These are phyloP conservation scores for Eulemur coronatus DNA, from an alignment of 2,797 vertebrate species.

Conservation along the genomic window DNA sequence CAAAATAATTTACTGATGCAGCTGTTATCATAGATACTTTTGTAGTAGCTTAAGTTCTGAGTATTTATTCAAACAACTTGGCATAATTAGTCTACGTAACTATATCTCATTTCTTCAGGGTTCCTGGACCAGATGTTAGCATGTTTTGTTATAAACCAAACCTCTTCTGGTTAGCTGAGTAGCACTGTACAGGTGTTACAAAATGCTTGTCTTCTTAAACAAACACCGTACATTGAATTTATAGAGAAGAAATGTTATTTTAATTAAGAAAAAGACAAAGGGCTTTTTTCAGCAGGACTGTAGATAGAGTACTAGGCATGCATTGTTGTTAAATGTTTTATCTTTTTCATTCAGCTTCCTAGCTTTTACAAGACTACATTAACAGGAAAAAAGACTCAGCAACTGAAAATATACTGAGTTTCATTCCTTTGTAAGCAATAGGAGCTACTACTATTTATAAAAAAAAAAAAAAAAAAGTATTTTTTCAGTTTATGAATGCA, in stretches of 20 bases:
- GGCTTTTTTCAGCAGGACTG: background rate
- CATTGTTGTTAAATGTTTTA: conserved; percentile 23
- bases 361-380: background rate
- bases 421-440: background rate
- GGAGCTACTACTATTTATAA: background rate
- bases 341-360: conserved; percentile 37
- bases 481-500: conserved; percentile 24
- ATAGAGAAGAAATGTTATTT: conserved; percentile 42
- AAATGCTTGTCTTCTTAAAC: background rate
- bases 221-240: background rate
- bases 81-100: background rate
- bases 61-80: conserved; percentile 27
- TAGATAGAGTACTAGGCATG: background rate
- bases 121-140: background rate
- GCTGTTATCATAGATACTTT: conserved; percentile 39
- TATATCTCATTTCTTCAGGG: conserved; percentile 54
- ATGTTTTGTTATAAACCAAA: conserved; percentile 11
- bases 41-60: background rate
- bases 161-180: background rate
- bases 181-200: background rate
- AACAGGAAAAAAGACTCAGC: background rate
- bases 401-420: background rate
- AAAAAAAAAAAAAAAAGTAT: background rate
- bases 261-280: conserved; percentile 59
- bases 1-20: conserved; percentile 1